These are phyloP conservation scores for Acestrorhynchus altus DNA, from an alignment of 2,797 vertebrate genomes.

Conservation along the genomic window DNA sequence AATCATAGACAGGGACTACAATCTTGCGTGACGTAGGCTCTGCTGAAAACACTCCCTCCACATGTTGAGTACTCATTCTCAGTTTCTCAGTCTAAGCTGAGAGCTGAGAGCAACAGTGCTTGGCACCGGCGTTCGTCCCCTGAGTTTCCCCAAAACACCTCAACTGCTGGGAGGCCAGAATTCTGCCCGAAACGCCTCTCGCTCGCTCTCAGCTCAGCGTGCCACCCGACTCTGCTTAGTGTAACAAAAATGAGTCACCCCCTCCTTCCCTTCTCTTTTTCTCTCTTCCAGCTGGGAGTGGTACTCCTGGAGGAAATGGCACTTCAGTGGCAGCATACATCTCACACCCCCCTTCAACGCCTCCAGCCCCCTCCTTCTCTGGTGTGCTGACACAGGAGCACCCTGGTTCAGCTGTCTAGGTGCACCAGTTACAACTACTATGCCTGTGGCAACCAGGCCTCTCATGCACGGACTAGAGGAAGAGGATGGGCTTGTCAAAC, in stretches of 20 bases:
- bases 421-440: constrained; percentile 55
- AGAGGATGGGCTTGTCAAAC: constrained; percentile 10
- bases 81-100: neutral
- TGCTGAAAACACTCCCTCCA: neutral
- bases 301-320: constrained; percentile 67
- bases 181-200: constrained; percentile 7
- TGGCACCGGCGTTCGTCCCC: constrained; percentile 12
- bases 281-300: constrained; percentile 58
- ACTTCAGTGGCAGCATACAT: constrained; percentile 63
- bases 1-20: too few relatives aligned
- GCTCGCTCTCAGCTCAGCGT: neutral
- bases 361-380: constrained; percentile 45
- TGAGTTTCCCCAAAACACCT: constrained; percentile 24
- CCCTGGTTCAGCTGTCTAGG: constrained; percentile 8
- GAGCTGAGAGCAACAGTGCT: constrained; percentile 15
- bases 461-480: constrained; percentile 9
- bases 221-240: neutral
- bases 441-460: constrained; percentile 11
- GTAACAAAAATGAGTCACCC: constrained; percentile 18
- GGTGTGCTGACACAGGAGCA: constrained; percentile 33
- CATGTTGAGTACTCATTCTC: neutral
- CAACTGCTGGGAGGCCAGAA: constrained; percentile 36
- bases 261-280: constrained; percentile 43
- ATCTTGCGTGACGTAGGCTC: too few relatives aligned
- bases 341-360: constrained; percentile 33